Conservation (phyloP, 2,797 vertebrate genomes). For the Astyanax mexicanus region DNA sequence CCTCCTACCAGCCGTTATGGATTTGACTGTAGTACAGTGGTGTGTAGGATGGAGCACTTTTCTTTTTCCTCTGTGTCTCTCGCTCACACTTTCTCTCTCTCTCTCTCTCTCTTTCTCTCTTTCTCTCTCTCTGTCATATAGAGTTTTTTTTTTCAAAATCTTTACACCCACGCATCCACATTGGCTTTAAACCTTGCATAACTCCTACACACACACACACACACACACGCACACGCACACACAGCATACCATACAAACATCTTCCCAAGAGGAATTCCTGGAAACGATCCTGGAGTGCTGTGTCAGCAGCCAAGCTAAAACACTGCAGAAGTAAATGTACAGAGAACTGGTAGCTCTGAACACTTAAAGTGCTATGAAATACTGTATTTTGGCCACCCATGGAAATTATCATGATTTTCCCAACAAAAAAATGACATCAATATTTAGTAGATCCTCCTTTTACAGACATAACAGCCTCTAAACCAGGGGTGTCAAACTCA, state of each 20-base stretch:
- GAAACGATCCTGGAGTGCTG: constrained; percentile 29
- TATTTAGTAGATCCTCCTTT: too few relatives aligned
- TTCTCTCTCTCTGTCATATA: constrained; percentile 19
- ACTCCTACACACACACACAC: constrained; percentile 15
- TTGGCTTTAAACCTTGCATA: constrained; percentile 10
- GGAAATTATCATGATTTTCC: too few relatives aligned
- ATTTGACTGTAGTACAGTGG: constrained; percentile 61
- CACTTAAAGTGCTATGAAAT: neutral
- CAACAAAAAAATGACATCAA: too few relatives aligned
- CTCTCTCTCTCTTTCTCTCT: neutral
- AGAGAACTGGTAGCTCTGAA: constrained; percentile 16
- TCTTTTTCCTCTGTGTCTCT: constrained; percentile 39
- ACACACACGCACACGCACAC: constrained; percentile 14
- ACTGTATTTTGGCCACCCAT: too few relatives aligned
- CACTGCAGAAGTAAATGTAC: constrained; percentile 15
- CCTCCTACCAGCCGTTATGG: constrained; percentile 64
- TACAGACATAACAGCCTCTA: too few relatives aligned
- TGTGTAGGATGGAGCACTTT: constrained; percentile 68
- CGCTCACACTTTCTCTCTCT: constrained; percentile 28
- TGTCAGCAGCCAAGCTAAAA: constrained; percentile 38
- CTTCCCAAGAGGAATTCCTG: constrained; percentile 24
- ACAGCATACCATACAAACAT: constrained; percentile 6
- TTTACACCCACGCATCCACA: neutral
- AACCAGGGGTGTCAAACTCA: too few relatives aligned
- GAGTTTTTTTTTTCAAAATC: neutral